Base-by-base conservation (phyloP, 2,797 vertebrate genomes). In the Gastrophryne carolinensis region DNA sequence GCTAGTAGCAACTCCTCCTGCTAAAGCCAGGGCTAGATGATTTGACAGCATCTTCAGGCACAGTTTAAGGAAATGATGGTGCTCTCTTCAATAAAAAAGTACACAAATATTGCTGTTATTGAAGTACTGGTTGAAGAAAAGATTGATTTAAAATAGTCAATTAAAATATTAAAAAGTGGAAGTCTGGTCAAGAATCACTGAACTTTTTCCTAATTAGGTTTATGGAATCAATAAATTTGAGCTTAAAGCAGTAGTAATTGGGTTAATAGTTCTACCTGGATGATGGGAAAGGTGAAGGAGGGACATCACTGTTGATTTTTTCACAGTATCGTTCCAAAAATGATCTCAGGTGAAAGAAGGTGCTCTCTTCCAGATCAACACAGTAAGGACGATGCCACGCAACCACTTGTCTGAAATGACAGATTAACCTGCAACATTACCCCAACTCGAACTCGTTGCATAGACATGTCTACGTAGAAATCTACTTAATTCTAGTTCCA, bases 261-360 rank as follows among this genome's bases (percentile, higher is more conserved):
- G 19, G 12, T 7, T 3, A 58, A 7, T 1, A 34, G 6, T 35
- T 72, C 47, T 89, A 94, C 92, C 92, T 92, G 81, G 92, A 94
- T 10, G 92, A 91, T 72, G 92, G 92, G 77, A 94, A 94, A 79
- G 92, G 92, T 60, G 90, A 87, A 60, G 92, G 92, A 2, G 92
- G 92, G 34, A 92, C 80, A 34, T 93, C 92, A 79, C 90, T 93
- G 76, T 94, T 94, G 69, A 94, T 94, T 84, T 92, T 92, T 81
- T 94, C 92, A 83, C 92, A 94, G 79, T 94, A 94, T 81, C 90
- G 87, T 79, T 94, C 92, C 1, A 94, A 90, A 80, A 94, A 94
- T 65, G 91, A 92, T 57, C 92, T 90, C 35, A 94, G 86, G 67
- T 94, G 92, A 0, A 91, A 94, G 80, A 94, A 94, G 58, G 92